Conservation (phyloP, 1,140 invertebrate species). For the Latrodectus geometricus region DNA sequence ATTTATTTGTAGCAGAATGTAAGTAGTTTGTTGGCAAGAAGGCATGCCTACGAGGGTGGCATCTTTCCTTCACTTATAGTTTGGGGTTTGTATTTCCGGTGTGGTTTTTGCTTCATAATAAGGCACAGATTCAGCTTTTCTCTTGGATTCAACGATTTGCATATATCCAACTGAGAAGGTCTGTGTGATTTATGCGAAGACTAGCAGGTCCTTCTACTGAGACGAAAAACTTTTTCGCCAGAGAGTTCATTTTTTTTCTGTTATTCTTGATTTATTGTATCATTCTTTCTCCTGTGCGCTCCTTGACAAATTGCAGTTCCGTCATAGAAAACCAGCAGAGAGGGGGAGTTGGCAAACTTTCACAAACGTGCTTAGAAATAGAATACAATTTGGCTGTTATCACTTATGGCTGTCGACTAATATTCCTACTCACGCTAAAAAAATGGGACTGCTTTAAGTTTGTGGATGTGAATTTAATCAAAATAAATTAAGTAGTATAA, state of each 20-base stretch:
- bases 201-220: background rate
- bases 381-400: too few relatives aligned
- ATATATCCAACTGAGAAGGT: background rate
- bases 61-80: background rate
- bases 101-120: background rate
- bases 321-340: background rate
- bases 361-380: too few relatives aligned
- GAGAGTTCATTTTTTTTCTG: background rate
- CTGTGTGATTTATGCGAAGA: background rate
- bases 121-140: background rate
- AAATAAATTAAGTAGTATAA: too few relatives aligned
- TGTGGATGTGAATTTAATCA: too few relatives aligned
- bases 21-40: background rate
- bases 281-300: background rate
- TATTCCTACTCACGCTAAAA: too few relatives aligned
- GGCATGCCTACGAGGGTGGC: conserved; percentile 3
- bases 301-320: background rate
- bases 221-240: background rate
- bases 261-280: background rate
- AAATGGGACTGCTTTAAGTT: too few relatives aligned
- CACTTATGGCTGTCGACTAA: too few relatives aligned
- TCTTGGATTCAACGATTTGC: background rate
- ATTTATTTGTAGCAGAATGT: background rate
- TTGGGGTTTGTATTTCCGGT: background rate
- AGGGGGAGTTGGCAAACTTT: too few relatives aligned